Base-by-base conservation (phyloP, 2,888 invertebrate genomes). In the Venusia cambrica region DNA sequence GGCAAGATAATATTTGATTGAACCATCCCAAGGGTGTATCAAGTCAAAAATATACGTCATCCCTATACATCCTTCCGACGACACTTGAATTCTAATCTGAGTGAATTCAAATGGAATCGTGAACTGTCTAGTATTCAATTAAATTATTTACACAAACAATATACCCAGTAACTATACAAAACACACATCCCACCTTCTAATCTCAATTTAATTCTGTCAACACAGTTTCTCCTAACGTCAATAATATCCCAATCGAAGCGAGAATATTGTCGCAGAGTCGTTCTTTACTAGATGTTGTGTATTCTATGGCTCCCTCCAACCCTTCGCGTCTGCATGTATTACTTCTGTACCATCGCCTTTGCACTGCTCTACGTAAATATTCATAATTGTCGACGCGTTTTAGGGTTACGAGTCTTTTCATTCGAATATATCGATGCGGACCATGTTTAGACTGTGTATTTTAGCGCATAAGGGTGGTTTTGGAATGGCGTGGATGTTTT, bases 291-390 rank as follows among this genome's bases (percentile, higher is more conserved):
- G 24, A 24, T 33, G 12, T 2, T 20, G 6, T 16, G 13, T 34
- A 29, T 38, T 46, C 45, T 46, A 48, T 45, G 52, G 49, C 51
- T 50, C 47, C 50, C 59, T 63, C 62, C 54, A 64, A 70, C 72
- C 74, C 72, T 66, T 63, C 62, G 39, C 57, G 78, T 79, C 78
- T 48, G 29, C 52, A 32, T 49, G 55, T 38, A 66, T 80, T 78
- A 76, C 54, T 79, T 77, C 76, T 66, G 50, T 53, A 32, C 60
- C 68, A 62, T 55, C 70, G 74, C 69, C 47, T 54, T 51, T 54
- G 52, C 68, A 66, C 69, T 67, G 51, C 66, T 60, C 60, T 68
- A 62, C 55, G 62, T 62, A 74, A 78, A 80, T 77, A 79, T 74
- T 73, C 76, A 63, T 66, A 65, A 78, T 75, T 66, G 65, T 61